Base-by-base conservation (phyloP, 2,797 vertebrate genomes). In the Astyanax mexicanus region DNA sequence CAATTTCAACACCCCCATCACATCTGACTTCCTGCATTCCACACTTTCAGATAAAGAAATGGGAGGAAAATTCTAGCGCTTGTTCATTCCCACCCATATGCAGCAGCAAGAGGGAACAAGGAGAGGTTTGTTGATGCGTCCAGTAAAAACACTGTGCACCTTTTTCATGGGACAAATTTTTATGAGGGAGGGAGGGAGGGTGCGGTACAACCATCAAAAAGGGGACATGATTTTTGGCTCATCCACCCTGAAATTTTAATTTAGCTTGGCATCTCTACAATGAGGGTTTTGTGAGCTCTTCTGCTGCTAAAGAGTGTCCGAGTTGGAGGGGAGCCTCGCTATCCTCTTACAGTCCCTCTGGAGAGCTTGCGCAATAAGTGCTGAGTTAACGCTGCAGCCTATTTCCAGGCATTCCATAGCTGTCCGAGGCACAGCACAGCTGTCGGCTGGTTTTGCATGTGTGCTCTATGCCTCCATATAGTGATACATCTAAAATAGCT, bases 261-360 rank as follows among this genome's bases (percentile, higher is more conserved):
- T 93, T 92, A 60, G 72, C 86, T 90, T 92, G 89, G 90, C 88
- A 83, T 85, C 69, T 13, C 75, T 68, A 81, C 86, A 85, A 84
- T 87, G 75, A 65, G 72, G 69, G 80, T 88, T 90, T 84, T 86
- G 86, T 72, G 4, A 78, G 69, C 80, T 81, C 64, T 80, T 82
- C n/a, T n/a, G 1, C 35, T 61, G 35, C 45, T 38, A 29, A 52
- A 75, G 65, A 72, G 51, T 64, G 11, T 76, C 81, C 45, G 71
- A 45, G 55, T 47, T 77, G 42, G 72, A 47, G 9, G 78, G 67
- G 61, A 61, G 61, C 62, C 40, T 58, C 49, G 38, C 45, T 60
- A 15, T 69, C 61, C 52, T 73, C 57, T 76, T 55, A 47, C 45
- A 49, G 12, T 66, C 71, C 72, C 57, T 38, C 67, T 19, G 45